A percentile compares a stretch with the other conserved stretches of the same genome.
phyloP scores from a whole-genome alignment of 2,888 invertebrate genomes.

The Imbricaverruca yamaguchii region DNA sequence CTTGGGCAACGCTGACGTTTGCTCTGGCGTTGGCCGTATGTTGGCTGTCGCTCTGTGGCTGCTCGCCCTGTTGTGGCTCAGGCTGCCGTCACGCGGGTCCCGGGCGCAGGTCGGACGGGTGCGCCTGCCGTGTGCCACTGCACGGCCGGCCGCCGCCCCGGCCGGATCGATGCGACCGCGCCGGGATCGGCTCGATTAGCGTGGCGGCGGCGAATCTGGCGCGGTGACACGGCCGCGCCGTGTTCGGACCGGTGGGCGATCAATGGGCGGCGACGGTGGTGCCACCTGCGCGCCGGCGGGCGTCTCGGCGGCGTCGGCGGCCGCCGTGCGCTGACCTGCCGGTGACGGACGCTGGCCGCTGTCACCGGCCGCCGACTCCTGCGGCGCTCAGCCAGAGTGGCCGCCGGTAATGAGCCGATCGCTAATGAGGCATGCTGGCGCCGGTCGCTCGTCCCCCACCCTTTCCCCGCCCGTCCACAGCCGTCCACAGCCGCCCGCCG shows the following conservation, averaged over 20 bases:
- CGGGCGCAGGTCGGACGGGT: too few relatives aligned
- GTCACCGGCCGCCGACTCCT: not conserved
- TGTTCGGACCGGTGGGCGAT: not conserved
- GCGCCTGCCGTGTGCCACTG: too few relatives aligned
- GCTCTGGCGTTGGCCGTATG: too few relatives aligned
- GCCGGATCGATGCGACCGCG: not conserved
- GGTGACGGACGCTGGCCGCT: too few relatives aligned
- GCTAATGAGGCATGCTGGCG: not conserved
- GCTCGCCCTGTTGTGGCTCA: too few relatives aligned
- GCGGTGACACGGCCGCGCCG: constrained; percentile 6
- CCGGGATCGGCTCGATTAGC: constrained; percentile 17
- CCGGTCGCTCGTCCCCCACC: not conserved
- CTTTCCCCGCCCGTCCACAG: not conserved
- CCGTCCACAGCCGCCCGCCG: not conserved
- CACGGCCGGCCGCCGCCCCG: not conserved
- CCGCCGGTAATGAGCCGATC: not conserved
- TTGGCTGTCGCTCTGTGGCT: too few relatives aligned
- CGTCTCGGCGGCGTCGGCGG: too few relatives aligned
- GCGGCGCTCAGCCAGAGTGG: not conserved
- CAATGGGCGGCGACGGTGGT: not conserved
- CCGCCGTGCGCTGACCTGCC: too few relatives aligned
- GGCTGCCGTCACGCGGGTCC: too few relatives aligned
- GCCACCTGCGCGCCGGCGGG: not conserved
- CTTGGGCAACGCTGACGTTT: too few relatives aligned
- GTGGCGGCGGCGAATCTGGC: not conserved